Base-by-base conservation (phyloP, 2,113 vertebrate genomes). In the Saguinus imperator region DNA sequence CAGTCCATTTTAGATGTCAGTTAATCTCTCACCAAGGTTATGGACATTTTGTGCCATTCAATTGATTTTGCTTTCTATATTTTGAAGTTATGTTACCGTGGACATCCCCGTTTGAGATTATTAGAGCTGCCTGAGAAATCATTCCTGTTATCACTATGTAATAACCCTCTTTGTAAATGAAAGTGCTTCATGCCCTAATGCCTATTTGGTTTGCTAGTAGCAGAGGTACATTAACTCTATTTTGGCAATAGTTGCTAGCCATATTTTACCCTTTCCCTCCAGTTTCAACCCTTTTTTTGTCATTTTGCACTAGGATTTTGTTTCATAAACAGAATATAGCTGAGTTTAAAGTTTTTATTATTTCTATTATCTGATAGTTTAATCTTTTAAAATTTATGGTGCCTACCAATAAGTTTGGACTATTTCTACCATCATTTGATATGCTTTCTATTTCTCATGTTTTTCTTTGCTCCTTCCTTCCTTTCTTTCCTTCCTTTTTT, bases 21-120 rank as follows among this genome's bases (percentile, higher is more conserved):
- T 57, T 37, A 35, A 12, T 76, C 21, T 61, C 13, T 89, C 12
- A 72, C 21, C 17, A 58, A 21, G 8, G 13, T 89, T 93, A 85
- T 1, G 13, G 8, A 13, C 5, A 29, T 14, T 92, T 94, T 94
- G 61, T 64, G 29, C 85, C 29, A 77, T 93, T 75, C 27, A 81
- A 7, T 94, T 72, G 23, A 79, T 82, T 66, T 91, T 95, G 48
- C 57, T 73, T 82, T 83, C 48, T 87, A 35, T 77, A 88, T 75
- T 95, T 88, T 81, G 77, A 94, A 68, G 70, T 64, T 70, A 7
- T 52, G 4, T 68, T 91, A 50, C 48, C 18, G 37, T 66, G 58
- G 35, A 27, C 16, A 68, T 85, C 12, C 89, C 70, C 90, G 20
- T 93, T 88, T 52, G 76, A 37, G 57, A 72, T 8, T 64, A 43